phyloP scores from a whole-genome alignment of 2,113 vertebrate species.

The Tragulus kanchil region DNA sequence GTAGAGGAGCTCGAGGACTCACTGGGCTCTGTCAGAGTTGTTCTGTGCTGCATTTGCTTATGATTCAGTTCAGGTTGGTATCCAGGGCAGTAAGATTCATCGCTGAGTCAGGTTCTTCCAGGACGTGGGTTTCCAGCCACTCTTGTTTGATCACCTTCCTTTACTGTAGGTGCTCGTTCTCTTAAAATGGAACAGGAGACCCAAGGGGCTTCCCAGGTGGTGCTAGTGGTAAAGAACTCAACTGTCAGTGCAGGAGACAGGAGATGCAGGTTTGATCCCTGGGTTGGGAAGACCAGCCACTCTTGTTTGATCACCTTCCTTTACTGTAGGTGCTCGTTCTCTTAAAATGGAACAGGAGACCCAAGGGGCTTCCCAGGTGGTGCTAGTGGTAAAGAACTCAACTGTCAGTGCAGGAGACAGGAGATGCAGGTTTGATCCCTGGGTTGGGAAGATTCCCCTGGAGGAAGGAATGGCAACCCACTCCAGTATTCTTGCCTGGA shows the following conservation, averaged over 20 bases:
- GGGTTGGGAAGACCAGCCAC: background rate
- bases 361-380: background rate
- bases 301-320: background rate
- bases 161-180: background rate
- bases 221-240: background rate
- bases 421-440: background rate
- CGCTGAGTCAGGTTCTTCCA: no score
- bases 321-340: background rate
- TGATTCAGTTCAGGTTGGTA: background rate
- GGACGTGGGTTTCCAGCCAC: background rate
- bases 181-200: background rate
- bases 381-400: background rate
- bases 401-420: background rate
- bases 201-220: background rate
- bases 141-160: background rate
- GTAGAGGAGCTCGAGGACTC: background rate
- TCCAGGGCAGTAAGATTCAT: background rate
- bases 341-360: background rate
- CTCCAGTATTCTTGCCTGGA: background rate
- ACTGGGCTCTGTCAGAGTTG: accelerated
- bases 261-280: background rate
- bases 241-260: background rate
- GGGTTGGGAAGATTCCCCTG: background rate
- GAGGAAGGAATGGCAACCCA: background rate
- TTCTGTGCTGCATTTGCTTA: background rate